phyloP scores from a whole-genome alignment of 2,888 invertebrate genomes.

The Heliconius erato region DNA sequence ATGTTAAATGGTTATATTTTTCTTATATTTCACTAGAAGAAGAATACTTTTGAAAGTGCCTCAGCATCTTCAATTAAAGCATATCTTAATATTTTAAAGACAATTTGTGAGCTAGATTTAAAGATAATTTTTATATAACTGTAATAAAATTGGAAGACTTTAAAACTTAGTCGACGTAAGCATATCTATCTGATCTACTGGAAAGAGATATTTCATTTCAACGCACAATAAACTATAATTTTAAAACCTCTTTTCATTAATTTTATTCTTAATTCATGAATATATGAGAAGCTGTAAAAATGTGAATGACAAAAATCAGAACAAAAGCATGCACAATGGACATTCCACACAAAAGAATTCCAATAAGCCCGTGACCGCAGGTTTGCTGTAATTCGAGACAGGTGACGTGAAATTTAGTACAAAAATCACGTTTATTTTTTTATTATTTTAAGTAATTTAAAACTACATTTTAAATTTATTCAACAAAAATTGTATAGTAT shows the following conservation, averaged over 20 bases:
- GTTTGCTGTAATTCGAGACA: background rate
- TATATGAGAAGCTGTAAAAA: too few species aligned
- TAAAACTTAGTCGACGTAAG: too few species aligned
- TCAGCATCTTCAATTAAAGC: background rate
- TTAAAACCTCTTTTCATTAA: background rate
- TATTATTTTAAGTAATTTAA: too few species aligned
- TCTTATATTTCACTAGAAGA: background rate
- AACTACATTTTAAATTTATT: too few species aligned
- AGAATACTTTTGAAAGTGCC: background rate
- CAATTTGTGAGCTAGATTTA: background rate
- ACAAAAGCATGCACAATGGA: background rate
- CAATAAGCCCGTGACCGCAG: background rate
- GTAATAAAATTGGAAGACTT: too few species aligned
- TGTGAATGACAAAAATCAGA: background rate
- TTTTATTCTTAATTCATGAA: background rate
- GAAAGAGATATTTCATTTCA: too few species aligned
- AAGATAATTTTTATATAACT: too few species aligned
- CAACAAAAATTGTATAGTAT: too few species aligned
- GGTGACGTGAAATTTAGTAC: background rate
- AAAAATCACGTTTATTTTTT: background rate
- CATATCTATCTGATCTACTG: too few species aligned
- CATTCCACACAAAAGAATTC: constrained; percentile 1
- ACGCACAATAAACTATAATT: background rate
- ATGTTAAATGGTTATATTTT: constrained; percentile 2
- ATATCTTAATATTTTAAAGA: background rate